Evolutionary conservation across 2,113 vertebrate species (phyloP).

Genomic region (Sprattus sprattus): DNA sequence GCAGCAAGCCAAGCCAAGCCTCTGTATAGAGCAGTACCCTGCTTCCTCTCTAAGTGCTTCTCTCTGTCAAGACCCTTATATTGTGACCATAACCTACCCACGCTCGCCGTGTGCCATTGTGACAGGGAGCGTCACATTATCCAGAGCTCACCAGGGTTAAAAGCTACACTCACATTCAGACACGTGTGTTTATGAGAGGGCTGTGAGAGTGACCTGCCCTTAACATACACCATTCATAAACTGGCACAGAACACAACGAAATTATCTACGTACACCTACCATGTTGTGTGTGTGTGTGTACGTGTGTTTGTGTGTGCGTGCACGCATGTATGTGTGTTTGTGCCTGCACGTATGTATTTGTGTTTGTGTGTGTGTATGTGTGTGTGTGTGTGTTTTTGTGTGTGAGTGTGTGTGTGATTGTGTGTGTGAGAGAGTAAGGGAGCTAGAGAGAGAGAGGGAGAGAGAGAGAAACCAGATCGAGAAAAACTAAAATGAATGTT

Average conservation of each 20-base stretch:
- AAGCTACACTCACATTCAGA: not conserved
- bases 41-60: not conserved
- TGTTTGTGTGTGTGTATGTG: not conserved
- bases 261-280: too few relatives aligned
- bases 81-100: not conserved
- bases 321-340: not conserved
- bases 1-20: not conserved
- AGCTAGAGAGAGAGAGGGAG: not conserved
- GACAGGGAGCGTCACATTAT: not conserved
- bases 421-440: not conserved
- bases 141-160: not conserved
- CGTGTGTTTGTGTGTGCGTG: constrained; percentile 28
- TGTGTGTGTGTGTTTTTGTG: not conserved
- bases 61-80: not conserved
- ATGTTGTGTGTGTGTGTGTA: not conserved
- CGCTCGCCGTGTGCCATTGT: not conserved
- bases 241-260: not conserved
- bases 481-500: not conserved
- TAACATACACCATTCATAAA: not conserved
- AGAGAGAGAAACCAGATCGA: not conserved
- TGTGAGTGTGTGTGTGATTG: not conserved
- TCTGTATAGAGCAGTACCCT: not conserved
- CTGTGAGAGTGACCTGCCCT: not conserved
- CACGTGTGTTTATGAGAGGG: too few relatives aligned
- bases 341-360: not conserved